Base-by-base conservation (phyloP, 2,888 invertebrate species). In the Oegoconia quadripuncta region DNA sequence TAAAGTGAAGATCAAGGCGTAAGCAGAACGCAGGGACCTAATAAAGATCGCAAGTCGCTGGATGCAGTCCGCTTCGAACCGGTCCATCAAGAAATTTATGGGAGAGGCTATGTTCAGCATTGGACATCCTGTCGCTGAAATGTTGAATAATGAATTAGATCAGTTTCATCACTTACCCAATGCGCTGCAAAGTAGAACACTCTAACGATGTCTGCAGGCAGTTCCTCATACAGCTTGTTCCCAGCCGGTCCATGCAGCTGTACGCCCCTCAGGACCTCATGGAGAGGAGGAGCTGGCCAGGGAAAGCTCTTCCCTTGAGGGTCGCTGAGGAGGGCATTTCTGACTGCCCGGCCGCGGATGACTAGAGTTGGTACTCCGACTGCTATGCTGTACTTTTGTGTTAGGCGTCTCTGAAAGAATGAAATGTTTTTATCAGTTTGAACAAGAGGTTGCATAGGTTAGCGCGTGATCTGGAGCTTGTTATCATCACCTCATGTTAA, bases 151-250 rank as follows among this genome's bases (percentile, higher is more conserved):
- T 11, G 8, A 29, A 15, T 9, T 16, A 7, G n/a, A 31, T 28
- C 22, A 14, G 4, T 5, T 28, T 3, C 7, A 25, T 9, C 14
- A 73, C 90, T 88, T 78, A 96, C 96, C 96, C 96, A 96, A 72
- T 95, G 93, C 13, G 96, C 96, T 41, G 95, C 95, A 74, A 96
- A 96, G 69, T 95, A 95, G 58, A 96, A 91, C 26, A 94, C 95
- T 59, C 92, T 91, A 37, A 93, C 89, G 1, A 78, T 74, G 51
- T 90, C 91, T 54, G 87, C 88, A 0, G 91, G 89, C 13, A 92
- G 69, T 43, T 91, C 90, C 13, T 89, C 88, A 58, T 91, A 91
- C 13, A 86, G 65, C 58, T 78, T 87, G 18, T 64, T 74, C 34
- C 59, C 69, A 0, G 47, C 58, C 1, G 72, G 68, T 0, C 76